Base-by-base conservation (phyloP, 2,113 vertebrate species). In the Collichthys lucidus region DNA sequence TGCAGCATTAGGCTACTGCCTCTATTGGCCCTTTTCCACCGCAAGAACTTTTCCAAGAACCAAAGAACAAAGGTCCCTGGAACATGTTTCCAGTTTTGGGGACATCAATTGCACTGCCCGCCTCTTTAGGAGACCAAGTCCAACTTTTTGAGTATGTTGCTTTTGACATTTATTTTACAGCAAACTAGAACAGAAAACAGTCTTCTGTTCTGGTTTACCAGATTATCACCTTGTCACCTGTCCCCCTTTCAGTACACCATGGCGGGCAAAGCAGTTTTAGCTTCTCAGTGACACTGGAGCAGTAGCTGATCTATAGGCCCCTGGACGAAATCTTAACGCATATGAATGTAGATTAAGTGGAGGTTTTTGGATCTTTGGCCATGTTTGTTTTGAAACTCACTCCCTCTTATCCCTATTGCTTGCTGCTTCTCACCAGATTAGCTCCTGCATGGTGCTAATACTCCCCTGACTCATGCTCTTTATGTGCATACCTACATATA, bases 311-410 rank as follows among this genome's bases (percentile, higher is more conserved):
- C 86, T 74, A 61, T n/a, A 22, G 57, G 74, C 53, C 72, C 74
- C 72, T 57, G 66, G 63, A 62, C 61, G 69, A 86, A 88, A 85
- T 82, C 75, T 40, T 87, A 77, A 88, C 75, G 80, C 80, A 26
- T 82, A 63, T 90, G 89, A 90, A 89, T 77, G 72, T 78, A 88
- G 86, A 87, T 93, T 93, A 93, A 91, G 69, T 63, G 57, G 44
- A 84, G 80, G 74, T 85, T 92, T 80, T 87, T 75, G 79, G 85
- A 79, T 92, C 79, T 91, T 90, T 84, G 83, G 83, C 49, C 31
- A 11, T 92, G 92, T 94, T 94, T 95, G 90, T 94, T 94, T 94
- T 94, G 83, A 93, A 91, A 92, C 75, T 78, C 11, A 49, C 66
- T 81, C 74, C 74, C 40, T 83, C 91, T 93, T 92, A 92, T 76